phyloP scores from a whole-genome alignment of 2,113 vertebrate genomes.

The Hepsetus odoe region DNA sequence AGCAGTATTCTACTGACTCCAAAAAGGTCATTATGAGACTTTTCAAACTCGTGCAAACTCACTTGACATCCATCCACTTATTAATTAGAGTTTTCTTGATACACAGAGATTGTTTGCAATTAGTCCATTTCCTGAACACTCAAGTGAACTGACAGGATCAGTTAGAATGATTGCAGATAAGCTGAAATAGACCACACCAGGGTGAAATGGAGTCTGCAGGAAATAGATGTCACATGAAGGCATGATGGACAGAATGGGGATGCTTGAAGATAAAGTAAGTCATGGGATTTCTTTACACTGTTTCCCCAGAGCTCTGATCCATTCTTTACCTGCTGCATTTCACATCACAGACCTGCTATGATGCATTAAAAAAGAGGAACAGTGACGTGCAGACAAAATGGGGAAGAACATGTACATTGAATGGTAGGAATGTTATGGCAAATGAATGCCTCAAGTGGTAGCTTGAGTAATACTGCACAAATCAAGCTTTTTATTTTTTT shows the following conservation, averaged over 20 bases:
- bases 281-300: constrained; percentile 11
- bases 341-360: not conserved
- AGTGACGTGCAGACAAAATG: too few species aligned
- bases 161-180: not conserved
- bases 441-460: too few species aligned
- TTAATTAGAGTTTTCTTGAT: not conserved
- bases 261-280: not conserved
- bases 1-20: too few species aligned
- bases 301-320: not conserved
- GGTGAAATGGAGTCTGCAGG: not conserved
- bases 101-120: not conserved
- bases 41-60: not conserved
- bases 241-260: not conserved
- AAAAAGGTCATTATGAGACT: not conserved
- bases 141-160: not conserved
- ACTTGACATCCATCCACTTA: not conserved
- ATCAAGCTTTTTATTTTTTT: too few species aligned
- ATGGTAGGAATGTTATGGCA: too few species aligned
- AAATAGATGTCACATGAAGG: constrained; percentile 18
- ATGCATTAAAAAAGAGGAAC: too few species aligned
- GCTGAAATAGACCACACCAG: constrained; percentile 1
- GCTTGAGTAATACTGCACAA: too few species aligned
- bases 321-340: not conserved
- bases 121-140: not conserved
- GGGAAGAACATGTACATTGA: too few species aligned